Conservation (phyloP, 2,888 invertebrate genomes). For the Leptopilina syphax region DNA sequence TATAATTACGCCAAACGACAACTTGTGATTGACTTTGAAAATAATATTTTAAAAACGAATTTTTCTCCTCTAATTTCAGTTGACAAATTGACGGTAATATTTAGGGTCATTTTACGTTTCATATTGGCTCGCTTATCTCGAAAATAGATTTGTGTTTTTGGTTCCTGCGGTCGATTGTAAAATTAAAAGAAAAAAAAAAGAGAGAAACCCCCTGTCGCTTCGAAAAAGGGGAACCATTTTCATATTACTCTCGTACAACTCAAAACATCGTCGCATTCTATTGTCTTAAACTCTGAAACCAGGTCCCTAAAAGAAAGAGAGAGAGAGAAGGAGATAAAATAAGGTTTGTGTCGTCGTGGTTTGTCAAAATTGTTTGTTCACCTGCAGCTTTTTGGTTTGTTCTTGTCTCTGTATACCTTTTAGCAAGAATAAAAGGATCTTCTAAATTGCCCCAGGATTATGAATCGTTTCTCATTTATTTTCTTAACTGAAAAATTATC, state of each 20-base stretch:
- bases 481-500: constrained; percentile 35
- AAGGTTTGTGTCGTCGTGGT: constrained; percentile 12
- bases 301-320: not conserved
- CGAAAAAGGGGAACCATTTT: constrained; percentile 51
- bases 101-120: not conserved
- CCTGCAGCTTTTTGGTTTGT: constrained; percentile 14
- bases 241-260: constrained; percentile 47
- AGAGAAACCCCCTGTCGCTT: constrained; percentile 44
- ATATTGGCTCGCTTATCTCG: not conserved
- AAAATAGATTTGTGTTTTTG: not conserved
- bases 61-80: no score
- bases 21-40: no score
- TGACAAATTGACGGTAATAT: not conserved
- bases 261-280: constrained; percentile 62
- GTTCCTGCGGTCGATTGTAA: constrained; percentile 42
- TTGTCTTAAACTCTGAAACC: constrained; percentile 54
- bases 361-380: constrained; percentile 48
- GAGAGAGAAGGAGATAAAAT: no score
- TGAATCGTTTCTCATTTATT: constrained; percentile 53
- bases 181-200: constrained; percentile 18
- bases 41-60: no score
- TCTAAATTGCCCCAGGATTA: constrained; percentile 52
- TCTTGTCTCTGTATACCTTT: constrained; percentile 46
- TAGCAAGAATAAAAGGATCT: constrained; percentile 51
- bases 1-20: no score